Conservation (phyloP, 2,113 vertebrate genomes). For the Platysternon megacephalum region DNA sequence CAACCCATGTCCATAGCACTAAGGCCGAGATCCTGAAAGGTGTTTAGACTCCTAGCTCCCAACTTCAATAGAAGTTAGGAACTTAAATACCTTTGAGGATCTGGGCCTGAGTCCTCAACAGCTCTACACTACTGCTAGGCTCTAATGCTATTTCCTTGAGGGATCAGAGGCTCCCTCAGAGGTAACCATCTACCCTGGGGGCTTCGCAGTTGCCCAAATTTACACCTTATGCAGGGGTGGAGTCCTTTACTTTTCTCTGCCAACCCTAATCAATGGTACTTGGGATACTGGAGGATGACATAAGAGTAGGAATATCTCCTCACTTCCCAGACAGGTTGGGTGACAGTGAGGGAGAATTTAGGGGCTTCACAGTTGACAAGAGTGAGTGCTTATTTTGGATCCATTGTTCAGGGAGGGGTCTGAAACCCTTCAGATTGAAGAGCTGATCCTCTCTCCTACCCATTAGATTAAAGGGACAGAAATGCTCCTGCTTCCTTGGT, state of each 20-base stretch:
- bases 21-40: background rate
- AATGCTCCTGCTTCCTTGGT: background rate
- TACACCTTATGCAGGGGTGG: background rate
- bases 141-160: accelerated
- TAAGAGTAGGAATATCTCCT: background rate
- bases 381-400: background rate
- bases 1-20: background rate
- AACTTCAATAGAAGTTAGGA: background rate
- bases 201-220: background rate
- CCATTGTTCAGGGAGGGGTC: background rate
- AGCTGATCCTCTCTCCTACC: background rate
- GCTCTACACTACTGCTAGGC: background rate
- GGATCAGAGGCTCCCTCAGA: background rate
- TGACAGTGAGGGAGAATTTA: background rate
- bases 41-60: too few relatives aligned
- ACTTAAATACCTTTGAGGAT: background rate
- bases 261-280: background rate
- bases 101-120: background rate
- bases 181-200: background rate
- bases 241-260: background rate
- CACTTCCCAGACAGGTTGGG: background rate
- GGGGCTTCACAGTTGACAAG: background rate
- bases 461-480: background rate
- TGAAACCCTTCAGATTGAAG: background rate
- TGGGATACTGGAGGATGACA: background rate